phyloP scores from a whole-genome alignment of 2,113 vertebrate species.

The Salvelinus fontinalis region DNA sequence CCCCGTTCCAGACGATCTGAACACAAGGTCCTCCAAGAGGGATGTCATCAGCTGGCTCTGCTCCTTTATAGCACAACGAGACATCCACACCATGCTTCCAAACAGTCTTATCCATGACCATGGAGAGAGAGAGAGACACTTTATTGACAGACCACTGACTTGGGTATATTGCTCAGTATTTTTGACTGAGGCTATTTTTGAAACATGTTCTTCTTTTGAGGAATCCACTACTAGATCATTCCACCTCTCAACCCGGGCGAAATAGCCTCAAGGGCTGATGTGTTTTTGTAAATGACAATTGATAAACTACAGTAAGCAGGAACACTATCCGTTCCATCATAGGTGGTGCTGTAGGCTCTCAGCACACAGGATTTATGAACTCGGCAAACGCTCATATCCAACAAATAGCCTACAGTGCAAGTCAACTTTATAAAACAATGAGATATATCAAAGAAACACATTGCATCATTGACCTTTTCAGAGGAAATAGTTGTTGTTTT shows the following conservation, averaged over 20 bases:
- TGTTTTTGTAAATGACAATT: not conserved
- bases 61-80: conserved; percentile 10
- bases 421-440: no score
- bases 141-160: no score
- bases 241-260: conserved; percentile 24
- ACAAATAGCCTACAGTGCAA: not conserved
- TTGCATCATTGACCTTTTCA: no score
- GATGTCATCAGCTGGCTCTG: not conserved
- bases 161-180: not conserved
- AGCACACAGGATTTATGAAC: not conserved
- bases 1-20: not conserved
- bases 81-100: conserved; percentile 20
- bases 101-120: not conserved
- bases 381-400: not conserved
- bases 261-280: not conserved
- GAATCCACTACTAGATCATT: conserved; percentile 31
- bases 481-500: no score
- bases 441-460: no score
- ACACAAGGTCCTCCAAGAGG: not conserved
- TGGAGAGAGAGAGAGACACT: conserved; percentile 5
- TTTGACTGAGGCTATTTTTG: not conserved
- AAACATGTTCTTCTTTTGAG: conserved; percentile 6
- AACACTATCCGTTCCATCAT: not conserved
- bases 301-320: not conserved
- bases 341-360: not conserved